phyloP scores from a whole-genome alignment of 2,797 vertebrate species.

The Betta splendens region DNA sequence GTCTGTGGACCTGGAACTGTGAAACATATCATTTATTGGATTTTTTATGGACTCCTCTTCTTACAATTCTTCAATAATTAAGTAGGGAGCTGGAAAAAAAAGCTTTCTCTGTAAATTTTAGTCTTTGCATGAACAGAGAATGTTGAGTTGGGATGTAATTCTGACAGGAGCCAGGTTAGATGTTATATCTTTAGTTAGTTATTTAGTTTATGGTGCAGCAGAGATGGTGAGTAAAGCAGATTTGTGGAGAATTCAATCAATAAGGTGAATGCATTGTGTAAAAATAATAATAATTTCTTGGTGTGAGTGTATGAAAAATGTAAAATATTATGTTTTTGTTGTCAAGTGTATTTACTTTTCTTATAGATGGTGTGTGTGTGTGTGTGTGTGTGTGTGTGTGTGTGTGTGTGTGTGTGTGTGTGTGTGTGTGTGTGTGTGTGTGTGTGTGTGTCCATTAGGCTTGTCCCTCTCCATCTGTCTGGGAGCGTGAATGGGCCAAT shows the following conservation, averaged over 20 bases:
- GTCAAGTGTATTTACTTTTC: conserved; percentile 1
- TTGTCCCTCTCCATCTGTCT: conserved; percentile 68
- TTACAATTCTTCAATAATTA: conserved; percentile 73
- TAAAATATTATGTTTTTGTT: not conserved
- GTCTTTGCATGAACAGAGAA: conserved; percentile 41
- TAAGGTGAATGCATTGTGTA: not conserved
- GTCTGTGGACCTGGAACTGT: conserved; percentile 78
- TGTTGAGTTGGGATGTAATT: conserved; percentile 37
- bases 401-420: conserved; percentile 56
- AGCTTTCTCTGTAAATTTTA: conserved; percentile 54
- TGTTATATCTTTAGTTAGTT: conserved; percentile 13
- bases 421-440: conserved; percentile 37
- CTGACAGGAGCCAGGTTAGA: conserved; percentile 25
- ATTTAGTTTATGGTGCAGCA: conserved; percentile 9
- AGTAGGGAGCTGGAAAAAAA: conserved; percentile 65
- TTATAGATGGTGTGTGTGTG: conserved; percentile 13
- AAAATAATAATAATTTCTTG: not conserved
- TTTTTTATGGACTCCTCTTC: conserved; percentile 67
- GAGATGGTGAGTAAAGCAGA: conserved; percentile 1
- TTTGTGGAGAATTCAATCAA: not conserved
- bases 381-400: conserved; percentile 33
- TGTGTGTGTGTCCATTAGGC: conserved; percentile 55
- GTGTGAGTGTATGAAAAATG: not conserved
- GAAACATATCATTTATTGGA: conserved; percentile 82
- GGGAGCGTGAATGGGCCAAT: conserved; percentile 79